Base-by-base conservation (phyloP, 2,888 invertebrate genomes). In the Rapana venosa region DNA sequence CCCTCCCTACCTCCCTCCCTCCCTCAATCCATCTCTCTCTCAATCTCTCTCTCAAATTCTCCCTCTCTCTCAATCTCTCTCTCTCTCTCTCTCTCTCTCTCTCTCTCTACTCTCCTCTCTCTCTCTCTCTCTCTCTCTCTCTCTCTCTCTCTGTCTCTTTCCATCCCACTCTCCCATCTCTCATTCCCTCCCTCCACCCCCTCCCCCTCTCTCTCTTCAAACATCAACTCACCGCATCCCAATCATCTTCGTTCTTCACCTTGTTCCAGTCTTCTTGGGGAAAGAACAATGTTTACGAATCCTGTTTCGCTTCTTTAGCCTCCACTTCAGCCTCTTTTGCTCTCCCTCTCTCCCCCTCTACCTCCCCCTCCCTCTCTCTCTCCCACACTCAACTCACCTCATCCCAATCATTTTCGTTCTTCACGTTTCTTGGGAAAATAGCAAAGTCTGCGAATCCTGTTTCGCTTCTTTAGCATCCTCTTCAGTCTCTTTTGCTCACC, bases 181-280 rank as follows among this genome's bases (percentile, higher is more conserved):
- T n/a, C n/a, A n/a, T n/a, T n/a, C n/a, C n/a, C n/a, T n/a, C n/a
- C n/a, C n/a, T n/a, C n/a, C n/a, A n/a, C n/a, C n/a, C n/a, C n/a
- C n/a, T n/a, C n/a, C n/a, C n/a, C n/a, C n/a, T n/a, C n/a, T n/a
- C n/a, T n/a, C n/a, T n/a, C n/a, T n/a, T n/a, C n/a, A n/a, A n/a
- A n/a, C n/a, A n/a, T n/a, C n/a, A n/a, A n/a, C 87, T 87, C 79
- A 88, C 88, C 2, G 79, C n/a, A 32, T 88, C 88, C 88, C 88
- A 88, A 35, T 88, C 88, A 61, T 88, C 88, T n/a, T 56, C 58
- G 11, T 88, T 81, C n/a, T 56, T 56, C 22, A 81, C 77, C 6
- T 36, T n/a, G n/a, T n/a, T 13, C 58, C 81, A 17, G 6, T 83
- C 81, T 36, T 79, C 81, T 58, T 88, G 88, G 6, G 88, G 81